phyloP scores from a whole-genome alignment of 2,113 vertebrate species.

The Casuarius casuarius region DNA sequence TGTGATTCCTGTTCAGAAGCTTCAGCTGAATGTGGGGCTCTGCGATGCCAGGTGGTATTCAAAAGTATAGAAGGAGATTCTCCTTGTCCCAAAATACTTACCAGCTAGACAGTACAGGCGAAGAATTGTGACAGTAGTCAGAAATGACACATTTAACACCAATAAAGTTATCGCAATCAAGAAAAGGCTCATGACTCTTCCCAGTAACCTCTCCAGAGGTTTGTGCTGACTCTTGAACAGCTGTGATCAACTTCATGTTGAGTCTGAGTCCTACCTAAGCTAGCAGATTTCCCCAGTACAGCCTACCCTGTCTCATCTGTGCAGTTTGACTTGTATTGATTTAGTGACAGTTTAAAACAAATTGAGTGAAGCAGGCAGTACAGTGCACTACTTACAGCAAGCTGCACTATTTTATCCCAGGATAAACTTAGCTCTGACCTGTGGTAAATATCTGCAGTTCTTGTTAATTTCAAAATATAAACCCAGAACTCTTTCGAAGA shows the following conservation, averaged over 20 bases:
- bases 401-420: neutral
- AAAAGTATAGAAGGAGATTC: neutral
- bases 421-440: neutral
- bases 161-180: neutral
- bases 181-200: too few relatives aligned
- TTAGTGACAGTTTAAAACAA: neutral
- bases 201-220: neutral
- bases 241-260: neutral
- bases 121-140: neutral
- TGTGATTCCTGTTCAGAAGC: rapidly evolving
- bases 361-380: neutral
- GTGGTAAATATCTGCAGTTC: neutral
- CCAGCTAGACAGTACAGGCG: neutral
- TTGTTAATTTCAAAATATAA: neutral
- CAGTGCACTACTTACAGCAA: neutral
- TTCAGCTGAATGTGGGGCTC: neutral
- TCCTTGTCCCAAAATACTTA: neutral
- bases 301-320: neutral
- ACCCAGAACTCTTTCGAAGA: conserved; percentile 22
- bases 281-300: rapidly evolving
- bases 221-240: neutral
- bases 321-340: neutral
- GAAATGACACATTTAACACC: neutral
- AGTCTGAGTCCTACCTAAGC: neutral
- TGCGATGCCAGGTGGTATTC: neutral